phyloP scores from a whole-genome alignment of 2,797 vertebrate genomes.

The Cryptoprocta ferox region DNA sequence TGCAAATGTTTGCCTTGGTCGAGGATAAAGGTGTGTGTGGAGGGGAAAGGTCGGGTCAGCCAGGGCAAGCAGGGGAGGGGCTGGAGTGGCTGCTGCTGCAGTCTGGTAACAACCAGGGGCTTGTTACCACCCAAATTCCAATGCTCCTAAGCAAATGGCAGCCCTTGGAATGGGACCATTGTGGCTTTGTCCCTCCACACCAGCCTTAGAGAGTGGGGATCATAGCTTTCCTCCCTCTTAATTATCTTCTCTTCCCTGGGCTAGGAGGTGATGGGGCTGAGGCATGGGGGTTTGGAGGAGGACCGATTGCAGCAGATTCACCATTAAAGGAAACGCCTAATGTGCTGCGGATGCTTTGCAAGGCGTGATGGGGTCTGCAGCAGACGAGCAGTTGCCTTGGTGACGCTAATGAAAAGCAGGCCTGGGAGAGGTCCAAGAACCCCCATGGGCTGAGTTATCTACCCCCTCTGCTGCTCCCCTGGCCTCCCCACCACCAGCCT shows the following conservation, averaged over 20 bases:
- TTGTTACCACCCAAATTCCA: not conserved
- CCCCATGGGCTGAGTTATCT: constrained; percentile 81
- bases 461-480: constrained; percentile 58
- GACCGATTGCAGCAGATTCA: constrained; percentile 83
- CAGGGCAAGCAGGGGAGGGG: not conserved
- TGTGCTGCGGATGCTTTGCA: constrained; percentile 83
- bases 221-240: not conserved
- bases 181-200: not conserved
- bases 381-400: constrained; percentile 87
- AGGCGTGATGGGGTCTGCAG: constrained; percentile 86
- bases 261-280: not conserved
- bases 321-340: constrained; percentile 83
- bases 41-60: constrained; percentile 75
- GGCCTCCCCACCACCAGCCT: constrained; percentile 55
- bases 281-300: constrained; percentile 67
- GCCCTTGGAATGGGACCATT: not conserved
- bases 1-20: constrained; percentile 71
- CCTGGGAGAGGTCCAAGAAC: constrained; percentile 79
- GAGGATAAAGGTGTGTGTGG: constrained; percentile 44
- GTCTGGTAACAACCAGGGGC: not conserved
- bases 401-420: constrained; percentile 87
- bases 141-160: not conserved
- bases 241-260: not conserved
- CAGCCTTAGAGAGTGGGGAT: not conserved
- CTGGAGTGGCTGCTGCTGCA: not conserved